Evolutionary conservation across 2,888 invertebrate species (phyloP), one percentile per base, ranked within the genome.

Genomic region (Ectemnius lituratus): DNA sequence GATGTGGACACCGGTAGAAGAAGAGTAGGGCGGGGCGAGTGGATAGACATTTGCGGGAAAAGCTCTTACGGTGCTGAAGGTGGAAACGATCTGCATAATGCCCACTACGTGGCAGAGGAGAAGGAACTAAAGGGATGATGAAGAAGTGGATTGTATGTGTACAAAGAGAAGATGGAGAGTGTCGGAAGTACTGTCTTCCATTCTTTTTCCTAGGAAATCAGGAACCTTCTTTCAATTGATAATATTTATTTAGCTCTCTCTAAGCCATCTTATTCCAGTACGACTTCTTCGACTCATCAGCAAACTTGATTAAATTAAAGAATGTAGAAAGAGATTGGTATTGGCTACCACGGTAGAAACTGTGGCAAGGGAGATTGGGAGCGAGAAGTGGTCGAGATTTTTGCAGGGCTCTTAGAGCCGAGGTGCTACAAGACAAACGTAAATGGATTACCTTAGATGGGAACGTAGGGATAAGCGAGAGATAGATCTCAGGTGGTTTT

Each of bases 11-110:
- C 16, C 47, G 16, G 47, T 49, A 16, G 62, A 64, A 13, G 23
- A 56, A 2, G 61, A 62, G 5, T 66, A 59, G 64, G 66, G 63
- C 18, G 67, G 65, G 13, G 67, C 66, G 67, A 16, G 45, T 23
- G 23, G 23, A 23, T 23, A 23, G 23, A 23, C 47, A 45, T 28
- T 20, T 58, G 64, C 37, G 60, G 52, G 49, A 45, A 71, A 58
- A 45, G 64, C 46, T 56, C 37, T 37, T 37, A 37, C 64, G 58
- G 62, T 18, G 70, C 47, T 52, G 69, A 70, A 76, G 56, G 66
- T 72, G 73, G 57, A 56, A 57, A 67, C 73, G 77, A 73, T 72
- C 72, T 67, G 81, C 68, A 78, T 81, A 84, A 80, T 73, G 80
- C 23, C 2, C 72, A 37, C 8, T 37, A 11, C 37, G 77, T 76